Evolutionary conservation across 2,888 invertebrate species (phyloP).

Genomic region (Limenitis camilla): DNA sequence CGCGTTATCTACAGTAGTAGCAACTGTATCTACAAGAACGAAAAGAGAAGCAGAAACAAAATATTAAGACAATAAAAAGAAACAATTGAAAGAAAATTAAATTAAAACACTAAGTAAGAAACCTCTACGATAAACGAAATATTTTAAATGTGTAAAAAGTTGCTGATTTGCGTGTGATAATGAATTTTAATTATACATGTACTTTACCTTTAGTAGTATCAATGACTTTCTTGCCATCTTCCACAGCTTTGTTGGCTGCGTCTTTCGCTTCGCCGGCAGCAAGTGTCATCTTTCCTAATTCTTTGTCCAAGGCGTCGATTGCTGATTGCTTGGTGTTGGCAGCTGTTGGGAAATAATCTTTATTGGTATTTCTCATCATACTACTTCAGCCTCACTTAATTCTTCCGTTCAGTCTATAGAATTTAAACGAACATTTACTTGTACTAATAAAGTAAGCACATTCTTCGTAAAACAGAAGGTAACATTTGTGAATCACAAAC

Average conservation of each 20-base stretch:
- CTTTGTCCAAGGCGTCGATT: conserved; percentile 70
- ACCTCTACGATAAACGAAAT: not conserved
- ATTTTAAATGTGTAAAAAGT: not conserved
- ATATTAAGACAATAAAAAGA: conserved; percentile 4
- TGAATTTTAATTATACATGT: not conserved
- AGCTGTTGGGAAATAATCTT: conserved; percentile 37
- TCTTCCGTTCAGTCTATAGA: too few relatives aligned
- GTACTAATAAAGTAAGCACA: too few relatives aligned
- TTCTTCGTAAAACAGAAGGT: too few relatives aligned
- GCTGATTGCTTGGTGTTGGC: conserved; percentile 63
- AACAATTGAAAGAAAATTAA: conserved; percentile 4
- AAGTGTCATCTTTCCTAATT: conserved; percentile 62
- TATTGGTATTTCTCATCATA: too few relatives aligned
- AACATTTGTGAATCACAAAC: too few relatives aligned
- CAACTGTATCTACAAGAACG: conserved; percentile 51
- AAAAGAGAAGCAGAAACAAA: conserved; percentile 22
- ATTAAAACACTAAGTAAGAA: not conserved
- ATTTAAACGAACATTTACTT: too few relatives aligned
- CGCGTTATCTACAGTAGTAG: conserved; percentile 58
- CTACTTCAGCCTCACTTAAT: too few relatives aligned
- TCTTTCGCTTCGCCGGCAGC: conserved; percentile 67
- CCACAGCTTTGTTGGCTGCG: conserved; percentile 58
- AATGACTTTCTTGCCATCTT: conserved; percentile 66
- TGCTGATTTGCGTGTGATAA: not conserved
- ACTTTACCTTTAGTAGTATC: conserved; percentile 62